phyloP scores from a whole-genome alignment of 92 coral and sea anemone genomes.

The Palythoa caribaeorum region DNA sequence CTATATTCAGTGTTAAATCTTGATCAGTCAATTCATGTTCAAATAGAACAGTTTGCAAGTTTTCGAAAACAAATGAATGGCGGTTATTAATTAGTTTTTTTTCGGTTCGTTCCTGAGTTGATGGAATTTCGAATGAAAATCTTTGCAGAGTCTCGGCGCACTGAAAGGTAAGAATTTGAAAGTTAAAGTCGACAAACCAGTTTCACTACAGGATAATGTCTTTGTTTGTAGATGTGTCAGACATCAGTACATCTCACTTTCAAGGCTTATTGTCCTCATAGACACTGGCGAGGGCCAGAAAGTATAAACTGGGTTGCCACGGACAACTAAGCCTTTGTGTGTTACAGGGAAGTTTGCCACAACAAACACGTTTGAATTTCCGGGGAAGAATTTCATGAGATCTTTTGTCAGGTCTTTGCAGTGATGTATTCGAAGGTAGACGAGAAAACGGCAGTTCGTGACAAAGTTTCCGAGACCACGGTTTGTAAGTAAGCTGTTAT shows the following conservation, averaged over 20 bases:
- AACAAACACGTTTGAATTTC: slow-evolving; percentile 70
- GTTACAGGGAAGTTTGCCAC: slow-evolving; percentile 85
- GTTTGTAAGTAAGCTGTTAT: slow-evolving; percentile 79
- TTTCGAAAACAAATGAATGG: too few species aligned
- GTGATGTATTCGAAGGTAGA: slow-evolving; percentile 79
- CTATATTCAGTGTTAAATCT: too few species aligned
- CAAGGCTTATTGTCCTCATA: slow-evolving; percentile 70
- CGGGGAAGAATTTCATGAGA: slow-evolving; percentile 72
- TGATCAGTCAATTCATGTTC: too few species aligned
- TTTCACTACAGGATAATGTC: not conserved
- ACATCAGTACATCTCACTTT: slow-evolving; percentile 61
- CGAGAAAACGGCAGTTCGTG: slow-evolving; percentile 56
- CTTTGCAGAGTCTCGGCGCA: too few species aligned
- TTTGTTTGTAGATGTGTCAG: not conserved
- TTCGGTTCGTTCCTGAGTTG: too few species aligned
- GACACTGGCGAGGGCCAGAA: slow-evolving; percentile 70
- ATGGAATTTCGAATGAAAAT: too few species aligned
- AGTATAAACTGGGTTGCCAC: slow-evolving; percentile 60
- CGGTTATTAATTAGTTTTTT: too few species aligned
- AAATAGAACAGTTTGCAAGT: too few species aligned
- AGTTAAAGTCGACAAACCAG: too few species aligned
- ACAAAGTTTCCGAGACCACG: slow-evolving; percentile 67
- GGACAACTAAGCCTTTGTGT: slow-evolving; percentile 45
- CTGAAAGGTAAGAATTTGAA: not conserved
- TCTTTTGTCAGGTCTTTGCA: slow-evolving; percentile 75